Conservation (phyloP, 1,140 invertebrate genomes). For the Tetramorium simillimum region DNA sequence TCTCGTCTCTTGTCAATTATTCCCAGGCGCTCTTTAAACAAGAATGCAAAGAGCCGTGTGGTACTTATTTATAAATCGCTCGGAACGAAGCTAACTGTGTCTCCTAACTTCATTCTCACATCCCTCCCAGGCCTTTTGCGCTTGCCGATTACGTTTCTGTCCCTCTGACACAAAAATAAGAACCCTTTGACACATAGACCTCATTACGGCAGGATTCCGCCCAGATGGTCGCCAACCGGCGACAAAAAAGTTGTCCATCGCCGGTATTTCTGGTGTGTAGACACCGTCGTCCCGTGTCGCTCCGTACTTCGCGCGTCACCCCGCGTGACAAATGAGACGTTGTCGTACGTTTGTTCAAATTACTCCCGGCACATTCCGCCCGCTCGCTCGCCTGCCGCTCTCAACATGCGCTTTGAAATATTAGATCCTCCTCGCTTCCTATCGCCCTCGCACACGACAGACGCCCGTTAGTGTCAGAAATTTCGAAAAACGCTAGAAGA, state of each 20-base stretch:
- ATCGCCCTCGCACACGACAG: conserved; percentile 40
- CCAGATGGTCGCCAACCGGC: conserved; percentile 5
- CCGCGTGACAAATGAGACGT: conserved; percentile 84
- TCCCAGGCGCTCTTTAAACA: background rate
- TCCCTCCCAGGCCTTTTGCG: background rate
- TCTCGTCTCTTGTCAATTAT: background rate
- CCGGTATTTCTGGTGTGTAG: conserved; percentile 68
- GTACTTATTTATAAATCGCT: conserved; percentile 46
- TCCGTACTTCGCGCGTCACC: conserved; percentile 77
- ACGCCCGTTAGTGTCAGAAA: conserved; percentile 45
- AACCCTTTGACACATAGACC: conserved; percentile 61
- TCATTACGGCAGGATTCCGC: conserved; percentile 71
- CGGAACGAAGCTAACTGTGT: conserved; percentile 20
- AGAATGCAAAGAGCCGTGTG: background rate
- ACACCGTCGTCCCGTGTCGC: conserved; percentile 72
- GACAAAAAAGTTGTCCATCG: conserved; percentile 73
- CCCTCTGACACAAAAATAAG: conserved; percentile 21
- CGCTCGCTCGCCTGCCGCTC: conserved; percentile 71
- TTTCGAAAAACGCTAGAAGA: conserved; percentile 38
- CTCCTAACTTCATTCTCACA: conserved; percentile 5
- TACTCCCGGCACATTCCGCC: conserved; percentile 80
- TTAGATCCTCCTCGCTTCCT: conserved; percentile 66
- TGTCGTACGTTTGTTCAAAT: conserved; percentile 85
- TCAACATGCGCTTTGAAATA: conserved; percentile 75
- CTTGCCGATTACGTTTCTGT: background rate